phyloP scores from a whole-genome alignment of 2,113 vertebrate genomes.

The Antigone vipio region DNA sequence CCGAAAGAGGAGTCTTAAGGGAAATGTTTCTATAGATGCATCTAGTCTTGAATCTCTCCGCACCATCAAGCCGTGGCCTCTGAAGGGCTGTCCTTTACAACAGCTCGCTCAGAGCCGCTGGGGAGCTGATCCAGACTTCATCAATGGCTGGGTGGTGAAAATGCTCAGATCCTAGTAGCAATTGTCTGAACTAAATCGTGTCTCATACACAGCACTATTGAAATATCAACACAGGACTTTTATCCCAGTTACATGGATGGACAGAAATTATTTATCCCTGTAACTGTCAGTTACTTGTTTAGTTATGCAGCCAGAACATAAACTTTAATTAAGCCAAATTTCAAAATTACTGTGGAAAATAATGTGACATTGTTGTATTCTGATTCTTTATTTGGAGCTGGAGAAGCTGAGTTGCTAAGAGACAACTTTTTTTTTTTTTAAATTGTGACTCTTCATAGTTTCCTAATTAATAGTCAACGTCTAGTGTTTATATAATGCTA shows the following conservation, averaged over 20 bases:
- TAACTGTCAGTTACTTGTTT: background rate
- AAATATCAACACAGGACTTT: background rate
- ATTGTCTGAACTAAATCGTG: background rate
- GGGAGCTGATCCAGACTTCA: background rate
- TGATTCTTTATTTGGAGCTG: background rate
- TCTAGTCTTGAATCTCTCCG: background rate
- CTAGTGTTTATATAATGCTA: background rate
- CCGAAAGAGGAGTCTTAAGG: background rate
- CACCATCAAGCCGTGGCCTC: background rate
- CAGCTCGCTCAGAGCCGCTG: background rate
- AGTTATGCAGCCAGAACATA: background rate
- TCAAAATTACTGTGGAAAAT: constrained; percentile 11
- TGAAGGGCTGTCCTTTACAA: background rate
- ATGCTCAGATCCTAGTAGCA: background rate
- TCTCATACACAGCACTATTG: background rate
- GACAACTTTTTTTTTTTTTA: background rate
- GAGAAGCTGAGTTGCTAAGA: constrained; percentile 33
- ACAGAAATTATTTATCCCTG: background rate
- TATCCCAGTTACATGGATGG: background rate
- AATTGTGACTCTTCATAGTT: background rate
- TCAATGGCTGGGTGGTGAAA: background rate
- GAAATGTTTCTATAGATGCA: background rate
- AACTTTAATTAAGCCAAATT: constrained; percentile 26
- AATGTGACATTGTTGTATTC: background rate
- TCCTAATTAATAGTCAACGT: background rate